Percentiles rank a stretch among this genome's conserved stretches.
phyloP scores from a whole-genome alignment of 2,797 vertebrate species.

The Microhierax caerulescens region DNA sequence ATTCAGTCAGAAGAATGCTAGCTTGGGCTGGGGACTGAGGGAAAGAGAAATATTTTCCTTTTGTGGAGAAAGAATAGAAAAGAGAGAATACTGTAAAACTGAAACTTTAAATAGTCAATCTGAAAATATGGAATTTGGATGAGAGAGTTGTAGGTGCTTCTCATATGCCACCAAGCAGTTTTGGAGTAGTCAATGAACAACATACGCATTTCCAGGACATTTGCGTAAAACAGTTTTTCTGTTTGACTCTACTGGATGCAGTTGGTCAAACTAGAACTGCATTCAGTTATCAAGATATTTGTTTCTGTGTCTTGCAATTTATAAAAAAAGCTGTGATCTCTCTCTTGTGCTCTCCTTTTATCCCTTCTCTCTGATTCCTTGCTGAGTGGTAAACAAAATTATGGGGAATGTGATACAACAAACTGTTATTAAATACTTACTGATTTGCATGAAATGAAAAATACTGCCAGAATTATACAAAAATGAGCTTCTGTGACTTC shows the following conservation, averaged over 20 bases:
- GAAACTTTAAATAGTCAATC: not conserved
- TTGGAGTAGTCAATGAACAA: not conserved
- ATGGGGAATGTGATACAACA: not conserved
- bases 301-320: not conserved
- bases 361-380: not conserved
- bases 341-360: not conserved
- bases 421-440: not conserved
- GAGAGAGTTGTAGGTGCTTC: not conserved
- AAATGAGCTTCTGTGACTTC: not conserved
- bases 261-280: not conserved
- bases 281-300: not conserved
- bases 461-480: not conserved
- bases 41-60: not conserved
- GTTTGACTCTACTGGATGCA: not conserved
- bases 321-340: not conserved
- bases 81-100: not conserved
- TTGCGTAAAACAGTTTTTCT: not conserved
- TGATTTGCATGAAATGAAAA: not conserved
- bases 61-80: not conserved
- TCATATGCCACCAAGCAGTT: not conserved
- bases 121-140: not conserved
- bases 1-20: not conserved
- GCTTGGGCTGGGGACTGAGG: not conserved
- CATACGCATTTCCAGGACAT: not conserved
- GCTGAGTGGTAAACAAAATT: not conserved